Conservation (phyloP, 2,797 vertebrate genomes). For the Pipistrellus pygmaeus region DNA sequence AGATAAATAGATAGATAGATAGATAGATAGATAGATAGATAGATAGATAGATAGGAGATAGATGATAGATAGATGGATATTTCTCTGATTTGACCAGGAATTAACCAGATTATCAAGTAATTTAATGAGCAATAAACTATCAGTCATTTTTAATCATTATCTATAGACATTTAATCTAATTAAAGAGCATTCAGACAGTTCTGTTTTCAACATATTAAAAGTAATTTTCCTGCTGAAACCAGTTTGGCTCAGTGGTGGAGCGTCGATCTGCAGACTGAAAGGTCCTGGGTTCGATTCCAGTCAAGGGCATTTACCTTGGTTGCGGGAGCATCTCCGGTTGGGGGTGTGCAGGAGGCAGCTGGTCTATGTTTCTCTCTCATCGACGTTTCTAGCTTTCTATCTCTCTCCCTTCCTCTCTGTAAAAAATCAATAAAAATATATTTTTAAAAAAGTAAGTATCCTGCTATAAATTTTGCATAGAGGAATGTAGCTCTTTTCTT, state of each 20-base stretch:
- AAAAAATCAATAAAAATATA: too few species aligned
- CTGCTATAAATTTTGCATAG: slow-evolving; percentile 36
- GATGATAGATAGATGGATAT: not conserved
- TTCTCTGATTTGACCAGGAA: not conserved
- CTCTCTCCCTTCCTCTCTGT: too few species aligned
- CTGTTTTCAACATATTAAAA: slow-evolving; percentile 46
- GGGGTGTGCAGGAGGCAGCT: too few species aligned
- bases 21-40: not conserved
- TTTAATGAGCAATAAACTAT: slow-evolving; percentile 24
- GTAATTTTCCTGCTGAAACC: not conserved
- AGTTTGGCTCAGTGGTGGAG: too few species aligned
- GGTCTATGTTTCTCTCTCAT: too few species aligned
- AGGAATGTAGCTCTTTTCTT: slow-evolving; percentile 70
- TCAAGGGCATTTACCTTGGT: too few species aligned
- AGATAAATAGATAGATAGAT: not conserved
- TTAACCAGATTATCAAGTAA: slow-evolving; percentile 14
- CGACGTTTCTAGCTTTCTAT: too few species aligned
- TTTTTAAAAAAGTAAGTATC: not conserved
- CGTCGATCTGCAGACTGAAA: too few species aligned
- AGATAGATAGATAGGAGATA: not conserved
- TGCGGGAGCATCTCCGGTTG: too few species aligned
- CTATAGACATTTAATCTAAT: slow-evolving; percentile 60
- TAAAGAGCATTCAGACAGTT: slow-evolving; percentile 63
- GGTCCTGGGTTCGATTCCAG: too few species aligned
- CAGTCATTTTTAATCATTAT: slow-evolving; percentile 3